These are phyloP conservation scores for Malurus splendens DNA, from an alignment of 2,797 vertebrate genomes.

Conservation along the genomic window DNA sequence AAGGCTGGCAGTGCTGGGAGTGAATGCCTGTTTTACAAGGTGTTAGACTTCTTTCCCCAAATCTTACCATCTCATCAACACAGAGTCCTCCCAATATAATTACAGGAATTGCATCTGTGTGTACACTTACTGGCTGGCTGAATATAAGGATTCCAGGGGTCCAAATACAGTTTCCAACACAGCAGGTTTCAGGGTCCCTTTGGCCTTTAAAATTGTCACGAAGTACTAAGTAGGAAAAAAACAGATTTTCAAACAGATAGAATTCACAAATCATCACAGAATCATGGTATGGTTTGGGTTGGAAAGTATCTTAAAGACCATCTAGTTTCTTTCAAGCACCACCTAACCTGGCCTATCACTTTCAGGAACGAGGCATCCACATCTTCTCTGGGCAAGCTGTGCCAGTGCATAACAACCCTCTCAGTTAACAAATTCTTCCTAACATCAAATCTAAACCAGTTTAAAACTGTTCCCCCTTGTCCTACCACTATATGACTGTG, in stretches of 20 bases:
- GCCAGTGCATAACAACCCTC: background rate
- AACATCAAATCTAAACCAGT: background rate
- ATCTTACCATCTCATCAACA: background rate
- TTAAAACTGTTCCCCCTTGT: background rate
- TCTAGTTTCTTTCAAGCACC: background rate
- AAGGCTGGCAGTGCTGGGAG: background rate
- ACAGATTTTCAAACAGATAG: background rate
- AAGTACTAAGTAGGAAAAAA: slow-evolving; percentile 78
- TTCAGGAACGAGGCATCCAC: background rate
- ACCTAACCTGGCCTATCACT: background rate
- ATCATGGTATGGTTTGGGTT: background rate
- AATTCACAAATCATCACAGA: background rate
- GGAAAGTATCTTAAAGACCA: background rate
- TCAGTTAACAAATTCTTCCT: background rate
- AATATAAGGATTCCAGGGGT: slow-evolving; percentile 84
- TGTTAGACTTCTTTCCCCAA: background rate
- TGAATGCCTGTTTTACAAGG: background rate
- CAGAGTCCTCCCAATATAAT: background rate
- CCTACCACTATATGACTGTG: background rate
- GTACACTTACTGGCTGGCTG: slow-evolving; percentile 86
- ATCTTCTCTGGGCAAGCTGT: background rate
- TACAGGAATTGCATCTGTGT: background rate
- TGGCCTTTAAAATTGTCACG: slow-evolving; percentile 89
- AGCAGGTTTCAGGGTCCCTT: slow-evolving; percentile 81
- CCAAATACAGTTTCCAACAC: slow-evolving; percentile 85